A percentile compares a stretch with the other conserved stretches of the same genome.
Evolutionary conservation across 2,888 invertebrate species (phyloP).

Genomic region (Podotricha telesiphe): DNA sequence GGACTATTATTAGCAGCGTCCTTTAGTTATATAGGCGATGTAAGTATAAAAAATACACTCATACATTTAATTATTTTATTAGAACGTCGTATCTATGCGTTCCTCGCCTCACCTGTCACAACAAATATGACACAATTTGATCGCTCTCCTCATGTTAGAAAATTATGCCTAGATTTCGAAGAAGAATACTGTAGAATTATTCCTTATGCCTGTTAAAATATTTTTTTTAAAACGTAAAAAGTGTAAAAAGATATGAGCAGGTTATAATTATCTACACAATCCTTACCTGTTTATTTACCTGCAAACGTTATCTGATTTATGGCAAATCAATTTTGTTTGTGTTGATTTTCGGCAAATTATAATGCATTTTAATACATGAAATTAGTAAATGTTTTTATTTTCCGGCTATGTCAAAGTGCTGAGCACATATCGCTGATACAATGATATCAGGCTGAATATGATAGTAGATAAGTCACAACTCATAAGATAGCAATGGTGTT

Average conservation of each 20-base stretch:
- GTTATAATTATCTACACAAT: background rate
- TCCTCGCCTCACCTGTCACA: too few species aligned
- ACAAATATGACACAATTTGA: too few species aligned
- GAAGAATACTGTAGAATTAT: too few species aligned
- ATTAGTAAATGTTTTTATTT: slow-evolving; percentile 9
- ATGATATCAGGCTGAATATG: slow-evolving; percentile 10
- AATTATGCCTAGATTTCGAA: too few species aligned
- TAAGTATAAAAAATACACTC: slow-evolving; percentile 70
- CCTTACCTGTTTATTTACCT: background rate
- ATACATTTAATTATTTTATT: background rate
- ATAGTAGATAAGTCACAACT: slow-evolving; percentile 16
- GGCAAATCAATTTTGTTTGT: slow-evolving; percentile 12
- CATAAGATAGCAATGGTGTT: slow-evolving; percentile 2
- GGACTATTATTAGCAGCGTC: slow-evolving; percentile 89
- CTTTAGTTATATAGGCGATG: slow-evolving; percentile 91
- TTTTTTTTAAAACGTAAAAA: too few species aligned
- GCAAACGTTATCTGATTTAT: background rate
- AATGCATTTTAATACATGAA: background rate
- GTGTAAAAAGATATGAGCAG: too few species aligned
- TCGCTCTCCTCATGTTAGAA: too few species aligned
- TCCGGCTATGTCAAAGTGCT: background rate
- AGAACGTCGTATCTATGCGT: too few species aligned
- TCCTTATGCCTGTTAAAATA: too few species aligned
- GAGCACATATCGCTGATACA: slow-evolving; percentile 19
- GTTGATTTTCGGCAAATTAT: background rate